Base-by-base conservation (phyloP, 1,140 invertebrate genomes). In the Drosophila sproati region DNA sequence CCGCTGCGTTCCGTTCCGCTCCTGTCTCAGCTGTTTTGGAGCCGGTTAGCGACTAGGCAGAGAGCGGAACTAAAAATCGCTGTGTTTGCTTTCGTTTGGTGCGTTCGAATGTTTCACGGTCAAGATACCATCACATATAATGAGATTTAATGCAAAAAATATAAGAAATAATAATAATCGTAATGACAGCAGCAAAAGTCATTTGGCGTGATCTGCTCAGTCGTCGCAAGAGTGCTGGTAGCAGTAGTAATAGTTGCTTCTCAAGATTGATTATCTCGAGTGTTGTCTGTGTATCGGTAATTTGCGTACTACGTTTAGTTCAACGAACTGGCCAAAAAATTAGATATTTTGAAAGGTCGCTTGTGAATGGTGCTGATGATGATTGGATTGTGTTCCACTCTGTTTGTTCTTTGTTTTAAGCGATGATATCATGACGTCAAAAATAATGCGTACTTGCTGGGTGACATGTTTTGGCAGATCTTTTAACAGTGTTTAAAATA, bases 301-400 rank as follows among this genome's bases (percentile, higher is more conserved):
- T 90, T 89, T 89, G 86, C 86, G 85, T 89, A 89, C 78, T 78
- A 80, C 77, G 47, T 7, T 47, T 39, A 71, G 85, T 89, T 89
- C 85, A 89, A 81, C 67, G 82, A 87, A 87, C 73, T 47, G 48
- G 50, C 59, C 64, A 68, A 75, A 64, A 68, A 75, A 64, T 64
- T 55, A 64, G 55, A 57, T 73, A 59, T 54, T 41, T 45, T 5
- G 52, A 75, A 87, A 87, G 85, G 85, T 90, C 85, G 80, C 48
- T 72, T 48, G 54, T 66, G 69, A 78, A 82, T 78, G 72, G 69
- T 59, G 20, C 20, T 20, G 20, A 20, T 20, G 20, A 20, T 20
- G 20, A 61, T 54, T 70, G 39, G 59, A 31, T 31, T 12, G 74
- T 77, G 80, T 71, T 85, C 28, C 39, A 39, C 37, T 67, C 61